Percentiles rank a stretch among this genome's conserved stretches.
Conservation (phyloP, 2,113 vertebrate genomes). For the Datnioides undecimradiatus region DNA sequence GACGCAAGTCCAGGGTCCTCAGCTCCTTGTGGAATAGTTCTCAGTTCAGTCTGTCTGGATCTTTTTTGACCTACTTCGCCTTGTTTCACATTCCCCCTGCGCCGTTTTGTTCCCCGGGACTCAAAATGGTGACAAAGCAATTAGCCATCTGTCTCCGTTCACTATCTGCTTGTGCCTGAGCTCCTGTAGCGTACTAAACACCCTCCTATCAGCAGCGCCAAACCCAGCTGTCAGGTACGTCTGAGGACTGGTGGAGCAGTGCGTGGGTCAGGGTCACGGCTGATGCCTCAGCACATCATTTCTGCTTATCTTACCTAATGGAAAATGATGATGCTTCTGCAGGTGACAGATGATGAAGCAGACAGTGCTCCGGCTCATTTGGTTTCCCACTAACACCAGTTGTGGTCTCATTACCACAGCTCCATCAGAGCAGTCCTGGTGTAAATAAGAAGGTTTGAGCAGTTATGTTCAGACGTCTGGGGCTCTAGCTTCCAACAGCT, state of each 20-base stretch:
- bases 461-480: background rate
- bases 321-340: background rate
- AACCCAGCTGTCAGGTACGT: background rate
- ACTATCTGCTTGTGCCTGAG: constrained; percentile 26
- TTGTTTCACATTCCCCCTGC: constrained; percentile 49
- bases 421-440: background rate
- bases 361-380: background rate
- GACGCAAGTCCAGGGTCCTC: background rate
- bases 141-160: constrained; percentile 47
- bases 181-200: constrained; percentile 19
- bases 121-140: constrained; percentile 61
- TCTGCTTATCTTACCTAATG: background rate
- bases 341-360: background rate
- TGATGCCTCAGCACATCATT: background rate
- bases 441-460: background rate
- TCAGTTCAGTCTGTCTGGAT: background rate
- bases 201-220: constrained; percentile 11
- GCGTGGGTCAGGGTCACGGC: background rate
- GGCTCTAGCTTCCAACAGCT: background rate
- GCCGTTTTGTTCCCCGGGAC: constrained; percentile 38
- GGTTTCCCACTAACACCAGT: background rate
- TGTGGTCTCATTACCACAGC: background rate
- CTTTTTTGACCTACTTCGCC: background rate
- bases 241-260: background rate
- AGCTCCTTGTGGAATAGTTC: background rate